Base-by-base conservation (phyloP, 64 coral and sea anemone genomes). In the Catalaphyllia jardinei region DNA sequence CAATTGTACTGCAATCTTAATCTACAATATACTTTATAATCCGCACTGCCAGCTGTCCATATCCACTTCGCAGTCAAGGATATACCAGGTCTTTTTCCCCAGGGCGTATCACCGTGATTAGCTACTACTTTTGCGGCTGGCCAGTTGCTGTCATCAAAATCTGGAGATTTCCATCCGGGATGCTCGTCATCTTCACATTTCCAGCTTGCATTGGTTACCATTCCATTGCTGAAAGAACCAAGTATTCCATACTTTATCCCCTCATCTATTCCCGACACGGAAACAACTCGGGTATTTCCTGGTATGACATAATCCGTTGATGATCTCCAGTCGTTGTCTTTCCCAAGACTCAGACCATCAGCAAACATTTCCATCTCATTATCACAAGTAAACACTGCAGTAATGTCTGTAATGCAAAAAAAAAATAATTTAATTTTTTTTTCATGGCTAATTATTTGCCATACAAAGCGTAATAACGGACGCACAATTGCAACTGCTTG, bases 221-320 rank as follows among this genome's bases (percentile, higher is more conserved):
- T 22, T 22, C 75, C 75, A 71, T 89, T 89, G 35, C 88, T 89
- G 12, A 89, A 80, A 17, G 88, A 89, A 18, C 88, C 88, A 28
- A 89, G 72, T 38, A 87, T 89, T 29, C 87, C 87, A 4, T 11
- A 18, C 18, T 46, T 1, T 12, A 0, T 18, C 46, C 18, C 18
- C 10, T 1, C 0, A 2, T 25, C 18, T 38, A 19, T 76, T 46
- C 22, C 75, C 10, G 0, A 22, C 20, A 78, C 20, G 1, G 75
- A 42, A 22, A 54, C 10, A 7, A 78, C 75, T n/a, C 24, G 38
- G 24, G 75, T 78, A 51, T 20, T 20, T n/a, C 13, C 12, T 24
- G 75, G 75, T 4, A 78, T 78, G 31, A 49, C 3, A 22, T 35
- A 78, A 7, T 49, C 15, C 51, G 38, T 13, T 6, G 24, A 17